Evolutionary conservation across 2,113 vertebrate genomes (phyloP), one percentile per base, ranked within the genome.

Genomic region (Oxyura jamaicensis): DNA sequence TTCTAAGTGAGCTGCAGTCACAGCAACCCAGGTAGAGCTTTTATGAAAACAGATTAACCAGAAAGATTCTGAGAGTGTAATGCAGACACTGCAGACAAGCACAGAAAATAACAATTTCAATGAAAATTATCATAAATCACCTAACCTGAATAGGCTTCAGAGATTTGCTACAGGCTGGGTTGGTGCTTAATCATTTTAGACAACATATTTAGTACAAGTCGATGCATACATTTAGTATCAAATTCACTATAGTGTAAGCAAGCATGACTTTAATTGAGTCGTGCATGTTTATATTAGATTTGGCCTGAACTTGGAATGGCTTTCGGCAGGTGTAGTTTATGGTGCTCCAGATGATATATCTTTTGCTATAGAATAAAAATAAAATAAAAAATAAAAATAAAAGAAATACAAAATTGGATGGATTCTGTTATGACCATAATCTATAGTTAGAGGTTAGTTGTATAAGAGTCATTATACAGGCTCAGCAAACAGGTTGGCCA

Each of bases 391-490:
- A 75, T 48, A 62, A 50, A 23, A 50, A 50, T 50, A 50, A 23
- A 73, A 41, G 0, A 48, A 76, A 52, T 60, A 48, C 7, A 68
- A 56, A 35, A n/a, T 39, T 0, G 0, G 29, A 72, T 0, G 0
- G 29, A 72, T 9, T 84, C 3, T 35, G 25, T 55, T 78, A 68
- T 6, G 66, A 39, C 33, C 39, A 53, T 42, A 75, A 16, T 28
- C 33, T n/a, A 60, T 8, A 53, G 22, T 58, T 41, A 67, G 52
- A 76, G 7, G 3, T 72, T 60, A 91, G 33, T 33, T 56, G 7
- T 35, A 44, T 18, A 56, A 31, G 35, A 50, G 13, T n/a, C n/a
- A 68, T 52, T 67, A 48, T 29, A 44, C 3, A 79, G 35, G 28
- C 9, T 76, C 35, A 25, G 19, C 19, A 53, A 80, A 46, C 9